Percentiles rank a stretch among this genome's conserved stretches.
Conservation (phyloP, 2,888 invertebrate species). For the Glaucopsyche alexis region DNA sequence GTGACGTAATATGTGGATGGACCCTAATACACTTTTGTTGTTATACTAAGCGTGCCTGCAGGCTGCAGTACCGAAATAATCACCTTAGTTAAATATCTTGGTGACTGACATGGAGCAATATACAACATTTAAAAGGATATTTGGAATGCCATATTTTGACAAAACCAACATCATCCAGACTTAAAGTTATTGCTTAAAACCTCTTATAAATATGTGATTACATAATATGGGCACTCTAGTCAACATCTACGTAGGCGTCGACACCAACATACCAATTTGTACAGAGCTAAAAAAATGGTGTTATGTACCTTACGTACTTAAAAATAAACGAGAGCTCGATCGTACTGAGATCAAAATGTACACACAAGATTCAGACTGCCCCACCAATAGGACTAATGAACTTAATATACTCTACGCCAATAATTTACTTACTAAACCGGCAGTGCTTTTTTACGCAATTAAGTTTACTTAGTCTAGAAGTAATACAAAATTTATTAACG, state of each 20-base stretch:
- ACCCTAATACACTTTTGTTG: no score
- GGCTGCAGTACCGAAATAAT: no score
- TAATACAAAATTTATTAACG: slow-evolving; percentile 57
- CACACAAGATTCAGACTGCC: slow-evolving; percentile 59
- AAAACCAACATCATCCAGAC: no score
- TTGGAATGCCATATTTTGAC: no score
- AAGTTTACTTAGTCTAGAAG: slow-evolving; percentile 50
- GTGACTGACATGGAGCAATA: no score
- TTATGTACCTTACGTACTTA: slow-evolving; percentile 75
- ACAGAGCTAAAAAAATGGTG: slow-evolving; percentile 77
- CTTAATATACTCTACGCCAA: slow-evolving; percentile 41
- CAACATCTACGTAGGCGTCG: slow-evolving; percentile 49
- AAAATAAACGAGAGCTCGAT: slow-evolving; percentile 69
- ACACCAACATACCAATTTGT: slow-evolving; percentile 68
- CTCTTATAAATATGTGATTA: slow-evolving; percentile 28
- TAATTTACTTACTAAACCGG: slow-evolving; percentile 65
- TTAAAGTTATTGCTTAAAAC: background rate
- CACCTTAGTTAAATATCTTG: background rate
- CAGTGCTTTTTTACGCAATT: slow-evolving; percentile 74
- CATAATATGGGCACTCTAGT: slow-evolving; percentile 30
- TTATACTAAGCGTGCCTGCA: no score
- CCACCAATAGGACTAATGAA: slow-evolving; percentile 52
- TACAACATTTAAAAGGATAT: background rate
- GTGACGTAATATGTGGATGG: no score
- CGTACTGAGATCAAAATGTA: slow-evolving; percentile 79